Conservation (phyloP, 2,888 invertebrate species). For the Nebria salina region DNA sequence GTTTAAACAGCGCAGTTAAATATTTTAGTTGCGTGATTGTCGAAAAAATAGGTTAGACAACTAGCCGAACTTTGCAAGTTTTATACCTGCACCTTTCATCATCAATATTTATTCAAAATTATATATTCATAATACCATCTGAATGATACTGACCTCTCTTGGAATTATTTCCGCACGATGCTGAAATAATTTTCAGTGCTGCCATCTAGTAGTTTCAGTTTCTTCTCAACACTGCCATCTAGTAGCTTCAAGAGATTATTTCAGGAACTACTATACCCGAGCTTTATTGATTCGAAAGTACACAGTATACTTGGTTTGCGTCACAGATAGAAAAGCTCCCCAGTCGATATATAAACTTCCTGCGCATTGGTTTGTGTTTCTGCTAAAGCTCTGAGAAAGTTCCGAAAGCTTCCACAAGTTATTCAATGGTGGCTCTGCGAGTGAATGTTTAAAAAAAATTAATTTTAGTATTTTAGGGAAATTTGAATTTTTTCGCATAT, state of each 20-base stretch:
- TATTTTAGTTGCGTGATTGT: not conserved
- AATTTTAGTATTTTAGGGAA: not conserved
- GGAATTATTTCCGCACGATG: not conserved
- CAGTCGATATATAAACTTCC: not conserved
- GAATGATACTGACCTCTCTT: not conserved
- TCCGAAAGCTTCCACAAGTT: not conserved
- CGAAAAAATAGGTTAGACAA: not conserved
- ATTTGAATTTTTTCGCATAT: not conserved
- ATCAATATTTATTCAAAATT: not conserved
- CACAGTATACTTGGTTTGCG: not conserved
- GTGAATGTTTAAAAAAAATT: not conserved
- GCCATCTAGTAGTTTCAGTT: not conserved
- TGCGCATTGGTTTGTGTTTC: not conserved
- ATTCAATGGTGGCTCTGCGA: not conserved
- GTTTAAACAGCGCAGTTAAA: not conserved
- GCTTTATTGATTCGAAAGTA: not conserved
- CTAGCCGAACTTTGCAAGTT: not conserved
- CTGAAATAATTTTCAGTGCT: not conserved
- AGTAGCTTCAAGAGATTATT: not conserved
- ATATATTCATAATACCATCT: not conserved
- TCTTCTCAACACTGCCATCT: no score
- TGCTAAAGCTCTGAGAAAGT: not conserved
- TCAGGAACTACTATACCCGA: not conserved
- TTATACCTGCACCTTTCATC: not conserved
- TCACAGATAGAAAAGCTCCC: not conserved